These are phyloP conservation scores for Ormyrus labotus DNA, from an alignment of 2,888 invertebrate genomes.

Conservation along the genomic window DNA sequence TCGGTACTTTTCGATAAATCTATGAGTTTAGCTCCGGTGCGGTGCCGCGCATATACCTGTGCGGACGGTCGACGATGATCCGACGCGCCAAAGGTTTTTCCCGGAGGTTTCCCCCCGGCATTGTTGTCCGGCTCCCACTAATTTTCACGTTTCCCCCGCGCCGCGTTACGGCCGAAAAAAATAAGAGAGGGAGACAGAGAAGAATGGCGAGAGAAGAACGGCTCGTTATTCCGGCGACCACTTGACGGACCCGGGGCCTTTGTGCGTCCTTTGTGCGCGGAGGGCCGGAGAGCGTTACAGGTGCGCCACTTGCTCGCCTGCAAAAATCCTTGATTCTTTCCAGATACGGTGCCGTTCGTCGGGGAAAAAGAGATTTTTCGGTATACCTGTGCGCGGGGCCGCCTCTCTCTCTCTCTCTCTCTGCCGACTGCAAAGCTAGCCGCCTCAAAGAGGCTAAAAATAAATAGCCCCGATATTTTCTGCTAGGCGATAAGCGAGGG, in stretches of 20 bases:
- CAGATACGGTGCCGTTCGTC: too few relatives aligned
- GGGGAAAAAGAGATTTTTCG: too few relatives aligned
- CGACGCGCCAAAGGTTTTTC: too few relatives aligned
- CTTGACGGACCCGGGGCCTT: constrained; percentile 3
- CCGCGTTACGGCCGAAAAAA: not conserved
- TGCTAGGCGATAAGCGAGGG: too few relatives aligned
- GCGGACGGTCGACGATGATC: too few relatives aligned
- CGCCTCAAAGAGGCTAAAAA: too few relatives aligned
- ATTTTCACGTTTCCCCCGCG: constrained; percentile 22
- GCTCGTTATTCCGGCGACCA: constrained; percentile 11
- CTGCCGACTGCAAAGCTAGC: too few relatives aligned
- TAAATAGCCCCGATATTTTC: too few relatives aligned
- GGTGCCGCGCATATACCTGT: too few relatives aligned
- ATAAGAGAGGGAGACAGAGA: not conserved
- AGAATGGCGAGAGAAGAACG: constrained; percentile 47
- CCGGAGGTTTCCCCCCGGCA: not conserved
- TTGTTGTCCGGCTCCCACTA: constrained; percentile 10
- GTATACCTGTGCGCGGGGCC: not conserved
- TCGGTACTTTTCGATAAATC: too few relatives aligned
- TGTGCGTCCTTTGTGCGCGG: constrained; percentile 43
- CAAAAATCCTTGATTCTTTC: too few relatives aligned
- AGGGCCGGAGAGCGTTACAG: not conserved
- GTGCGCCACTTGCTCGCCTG: not conserved
- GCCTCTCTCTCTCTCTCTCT: not conserved
- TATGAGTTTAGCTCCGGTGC: too few relatives aligned